Percentiles rank a stretch among this genome's conserved stretches.
Evolutionary conservation across 2,113 vertebrate species (phyloP).

Genomic region (Bubo scandiacus): DNA sequence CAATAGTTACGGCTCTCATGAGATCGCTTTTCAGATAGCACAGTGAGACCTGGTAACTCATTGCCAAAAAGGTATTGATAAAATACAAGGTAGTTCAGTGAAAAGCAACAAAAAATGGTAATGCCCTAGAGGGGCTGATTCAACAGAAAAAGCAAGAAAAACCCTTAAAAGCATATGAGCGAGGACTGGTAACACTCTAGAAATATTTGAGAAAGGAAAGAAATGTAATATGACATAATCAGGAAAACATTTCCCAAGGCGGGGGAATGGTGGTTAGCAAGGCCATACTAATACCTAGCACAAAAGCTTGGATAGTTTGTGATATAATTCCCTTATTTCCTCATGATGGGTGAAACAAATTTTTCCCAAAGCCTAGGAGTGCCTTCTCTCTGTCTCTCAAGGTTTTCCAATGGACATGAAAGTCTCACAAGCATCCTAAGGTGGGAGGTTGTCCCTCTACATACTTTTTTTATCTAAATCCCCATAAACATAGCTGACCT

Average conservation of each 20-base stretch:
- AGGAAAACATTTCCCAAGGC: not conserved
- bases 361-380: not conserved
- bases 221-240: not conserved
- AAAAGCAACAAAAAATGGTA: not conserved
- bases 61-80: not conserved
- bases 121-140: not conserved
- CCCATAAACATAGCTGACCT: not conserved
- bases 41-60: not conserved
- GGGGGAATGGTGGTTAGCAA: not conserved
- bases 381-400: not conserved
- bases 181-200: not conserved
- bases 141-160: not conserved
- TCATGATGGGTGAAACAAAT: not conserved
- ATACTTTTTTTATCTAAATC: not conserved
- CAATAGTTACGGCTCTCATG: not conserved
- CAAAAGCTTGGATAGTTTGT: not conserved
- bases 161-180: fast-evolving
- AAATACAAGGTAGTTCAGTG: not conserved
- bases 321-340: not conserved
- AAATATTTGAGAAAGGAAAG: not conserved
- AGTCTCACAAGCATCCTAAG: not conserved
- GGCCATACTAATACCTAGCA: not conserved
- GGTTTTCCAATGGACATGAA: not conserved
- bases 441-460: not conserved
- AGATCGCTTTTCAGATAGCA: not conserved